A percentile compares a stretch with the other conserved stretches of the same genome.
phyloP scores from a whole-genome alignment of 2,113 vertebrate genomes.

The Leuciscus idus region DNA sequence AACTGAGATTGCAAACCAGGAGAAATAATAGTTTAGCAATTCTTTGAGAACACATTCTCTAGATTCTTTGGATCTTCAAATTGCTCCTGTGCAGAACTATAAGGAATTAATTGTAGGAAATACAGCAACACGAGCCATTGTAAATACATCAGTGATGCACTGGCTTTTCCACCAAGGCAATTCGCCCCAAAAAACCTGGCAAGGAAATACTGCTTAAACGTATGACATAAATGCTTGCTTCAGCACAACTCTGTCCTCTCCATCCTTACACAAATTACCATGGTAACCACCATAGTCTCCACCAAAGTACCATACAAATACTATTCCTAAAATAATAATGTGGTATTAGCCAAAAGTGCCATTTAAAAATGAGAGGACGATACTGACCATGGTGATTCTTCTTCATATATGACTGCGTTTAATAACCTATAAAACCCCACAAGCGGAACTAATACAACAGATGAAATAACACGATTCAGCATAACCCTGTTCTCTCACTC shows the following conservation, averaged over 20 bases:
- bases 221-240: background rate
- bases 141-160: background rate
- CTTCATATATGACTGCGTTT: background rate
- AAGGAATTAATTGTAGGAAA: background rate
- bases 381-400: background rate
- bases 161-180: background rate
- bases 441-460: background rate
- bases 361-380: background rate
- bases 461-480: background rate
- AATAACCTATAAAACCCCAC: background rate
- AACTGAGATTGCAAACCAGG: background rate
- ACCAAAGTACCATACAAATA: background rate
- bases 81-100: background rate
- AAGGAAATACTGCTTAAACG: background rate
- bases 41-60: background rate
- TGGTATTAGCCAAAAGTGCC: background rate
- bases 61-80: background rate
- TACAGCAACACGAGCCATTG: background rate
- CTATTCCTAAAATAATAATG: background rate
- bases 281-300: background rate
- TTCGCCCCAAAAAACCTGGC: background rate
- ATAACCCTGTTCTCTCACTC: background rate
- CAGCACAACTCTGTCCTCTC: background rate
- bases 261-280: constrained; percentile 7
- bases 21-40: background rate